Evolutionary conservation across 2,113 vertebrate species (phyloP).

Genomic region (Scytalopus superciliaris): DNA sequence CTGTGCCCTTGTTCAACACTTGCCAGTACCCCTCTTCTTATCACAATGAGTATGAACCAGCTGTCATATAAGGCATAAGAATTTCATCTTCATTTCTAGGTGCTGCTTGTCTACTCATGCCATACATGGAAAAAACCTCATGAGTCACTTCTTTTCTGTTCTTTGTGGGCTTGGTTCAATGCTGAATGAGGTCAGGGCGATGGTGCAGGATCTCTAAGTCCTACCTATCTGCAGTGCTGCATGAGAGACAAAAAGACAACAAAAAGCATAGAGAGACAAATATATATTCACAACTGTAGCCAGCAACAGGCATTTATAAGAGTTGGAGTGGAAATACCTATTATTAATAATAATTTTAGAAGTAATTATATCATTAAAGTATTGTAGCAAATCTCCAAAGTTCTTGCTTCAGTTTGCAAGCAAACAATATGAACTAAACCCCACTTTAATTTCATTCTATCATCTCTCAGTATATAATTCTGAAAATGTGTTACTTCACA

Average conservation of each 20-base stretch:
- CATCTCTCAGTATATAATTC: not conserved
- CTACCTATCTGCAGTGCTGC: not conserved
- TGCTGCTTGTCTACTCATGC: not conserved
- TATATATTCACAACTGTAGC: not conserved
- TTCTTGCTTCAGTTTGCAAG: not conserved
- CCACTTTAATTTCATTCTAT: not conserved
- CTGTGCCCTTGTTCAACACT: not conserved
- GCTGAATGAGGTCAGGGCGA: not conserved
- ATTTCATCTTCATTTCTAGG: conserved; percentile 3
- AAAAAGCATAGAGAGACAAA: not conserved
- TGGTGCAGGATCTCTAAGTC: not conserved
- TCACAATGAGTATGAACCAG: not conserved
- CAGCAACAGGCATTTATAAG: not conserved
- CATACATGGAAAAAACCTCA: not conserved
- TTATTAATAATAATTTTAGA: not conserved
- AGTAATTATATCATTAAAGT: not conserved
- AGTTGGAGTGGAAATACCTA: not conserved
- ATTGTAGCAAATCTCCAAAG: not conserved
- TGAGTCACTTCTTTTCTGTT: not conserved
- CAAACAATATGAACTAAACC: not conserved
- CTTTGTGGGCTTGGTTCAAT: not conserved
- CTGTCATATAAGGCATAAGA: conserved; percentile 1
- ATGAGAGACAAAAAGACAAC: not conserved
- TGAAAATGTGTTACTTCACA: not conserved
- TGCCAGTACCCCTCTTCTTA: not conserved